Evolutionary conservation across 2,888 invertebrate species (phyloP).

Genomic region (Dryomyza anilis): DNA sequence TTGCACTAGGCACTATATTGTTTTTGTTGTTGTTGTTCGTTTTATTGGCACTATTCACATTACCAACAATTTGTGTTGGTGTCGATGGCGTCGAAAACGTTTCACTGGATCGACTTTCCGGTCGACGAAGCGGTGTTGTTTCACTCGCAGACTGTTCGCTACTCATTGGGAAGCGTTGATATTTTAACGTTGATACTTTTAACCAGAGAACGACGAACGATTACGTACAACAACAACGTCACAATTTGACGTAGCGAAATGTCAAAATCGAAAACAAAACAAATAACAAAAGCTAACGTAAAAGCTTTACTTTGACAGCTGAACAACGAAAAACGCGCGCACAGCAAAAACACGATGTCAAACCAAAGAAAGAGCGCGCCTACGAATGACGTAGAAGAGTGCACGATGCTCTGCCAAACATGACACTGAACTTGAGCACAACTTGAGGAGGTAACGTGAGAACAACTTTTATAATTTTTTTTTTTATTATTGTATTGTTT

Average conservation of each 20-base stretch:
- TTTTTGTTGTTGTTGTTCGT: slow-evolving; percentile 27
- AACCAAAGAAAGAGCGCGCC: neutral
- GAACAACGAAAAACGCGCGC: neutral
- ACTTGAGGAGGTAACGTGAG: neutral
- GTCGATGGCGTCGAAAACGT: slow-evolving; percentile 39
- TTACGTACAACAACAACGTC: neutral
- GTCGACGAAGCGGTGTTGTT: slow-evolving; percentile 59
- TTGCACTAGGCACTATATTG: slow-evolving; percentile 35
- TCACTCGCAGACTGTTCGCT: slow-evolving; percentile 58
- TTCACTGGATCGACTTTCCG: slow-evolving; percentile 43
- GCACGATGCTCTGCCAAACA: neutral
- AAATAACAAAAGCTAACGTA: slow-evolving; percentile 4
- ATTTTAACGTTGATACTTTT: no score
- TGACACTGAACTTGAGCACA: slow-evolving; percentile 29
- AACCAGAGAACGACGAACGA: slow-evolving; percentile 4
- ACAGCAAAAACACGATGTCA: neutral
- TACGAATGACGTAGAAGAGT: neutral
- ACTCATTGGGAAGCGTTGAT: slow-evolving; percentile 52
- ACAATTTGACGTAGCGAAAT: neutral
- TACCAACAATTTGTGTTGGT: slow-evolving; percentile 38
- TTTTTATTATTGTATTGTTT: slow-evolving; percentile 3
- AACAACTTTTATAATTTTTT: neutral
- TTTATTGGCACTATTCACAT: slow-evolving; percentile 30
- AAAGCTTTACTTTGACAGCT: neutral
- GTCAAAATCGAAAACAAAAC: neutral